Conservation (phyloP, 1,140 invertebrate species). For the Drosophila subpulchrella region DNA sequence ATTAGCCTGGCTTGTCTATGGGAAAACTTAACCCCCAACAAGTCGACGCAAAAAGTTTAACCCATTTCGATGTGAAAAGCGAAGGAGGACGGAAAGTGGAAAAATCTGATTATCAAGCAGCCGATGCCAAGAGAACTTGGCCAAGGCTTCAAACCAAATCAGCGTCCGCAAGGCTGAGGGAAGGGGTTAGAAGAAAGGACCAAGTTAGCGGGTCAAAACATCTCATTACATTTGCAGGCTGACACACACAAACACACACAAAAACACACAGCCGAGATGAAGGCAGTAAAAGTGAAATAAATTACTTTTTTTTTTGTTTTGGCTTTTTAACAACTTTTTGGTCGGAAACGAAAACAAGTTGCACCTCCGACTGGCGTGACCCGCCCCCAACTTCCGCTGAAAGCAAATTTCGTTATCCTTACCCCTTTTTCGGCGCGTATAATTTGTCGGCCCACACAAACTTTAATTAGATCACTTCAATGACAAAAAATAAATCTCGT, state of each 20-base stretch:
- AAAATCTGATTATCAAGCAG: constrained; percentile 53
- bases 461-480: constrained; percentile 81
- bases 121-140: constrained; percentile 56
- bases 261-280: constrained; percentile 29
- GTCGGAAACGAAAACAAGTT: constrained; percentile 65
- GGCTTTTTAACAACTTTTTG: constrained; percentile 52
- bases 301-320: constrained; percentile 60
- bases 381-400: constrained; percentile 21
- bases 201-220: constrained; percentile 75
- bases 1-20: constrained; percentile 31
- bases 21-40: constrained; percentile 30
- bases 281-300: constrained; percentile 71
- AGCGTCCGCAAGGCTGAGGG: constrained; percentile 43
- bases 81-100: constrained; percentile 14
- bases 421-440: constrained; percentile 13
- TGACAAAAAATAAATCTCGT: constrained; percentile 78
- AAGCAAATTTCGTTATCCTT: constrained; percentile 55
- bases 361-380: constrained; percentile 24
- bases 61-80: constrained; percentile 36
- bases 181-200: constrained; percentile 40
- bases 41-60: constrained; percentile 47
- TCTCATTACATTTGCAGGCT: constrained; percentile 66
- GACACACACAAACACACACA: constrained; percentile 24
- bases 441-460: constrained; percentile 62
- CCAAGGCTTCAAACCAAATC: constrained; percentile 54